Percentiles rank a stretch among this genome's conserved stretches.
phyloP scores from a whole-genome alignment of 2,113 vertebrate genomes.

The Marmota monax region DNA sequence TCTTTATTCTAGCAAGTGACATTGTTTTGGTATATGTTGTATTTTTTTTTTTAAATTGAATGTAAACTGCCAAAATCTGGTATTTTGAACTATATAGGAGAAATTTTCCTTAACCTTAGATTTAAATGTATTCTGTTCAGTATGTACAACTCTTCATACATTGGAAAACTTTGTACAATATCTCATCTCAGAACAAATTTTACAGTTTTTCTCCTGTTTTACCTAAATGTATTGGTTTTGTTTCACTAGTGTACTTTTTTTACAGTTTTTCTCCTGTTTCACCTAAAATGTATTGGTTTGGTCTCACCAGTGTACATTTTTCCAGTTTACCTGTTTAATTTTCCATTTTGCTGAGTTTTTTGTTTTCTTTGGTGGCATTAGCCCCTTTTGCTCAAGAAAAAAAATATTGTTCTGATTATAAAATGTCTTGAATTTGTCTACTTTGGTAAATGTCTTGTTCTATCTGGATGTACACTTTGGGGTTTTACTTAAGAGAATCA shows the following conservation, averaged over 20 bases:
- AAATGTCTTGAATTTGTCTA: neutral
- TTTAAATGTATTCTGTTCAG: neutral
- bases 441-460: neutral
- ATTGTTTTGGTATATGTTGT: neutral
- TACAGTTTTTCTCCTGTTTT: neutral
- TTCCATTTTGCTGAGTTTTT: neutral
- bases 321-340: neutral
- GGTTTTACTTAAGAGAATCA: neutral
- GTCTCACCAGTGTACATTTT: neutral
- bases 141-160: neutral
- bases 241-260: neutral
- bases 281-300: neutral
- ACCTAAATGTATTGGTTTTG: neutral
- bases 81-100: conserved; percentile 1
- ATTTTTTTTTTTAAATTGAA: neutral
- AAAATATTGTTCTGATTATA: neutral
- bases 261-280: neutral
- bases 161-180: neutral
- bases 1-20: conserved; percentile 31
- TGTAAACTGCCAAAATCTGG: neutral
- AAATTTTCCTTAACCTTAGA: neutral
- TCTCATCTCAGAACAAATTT: neutral
- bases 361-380: neutral
- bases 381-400: conserved; percentile 41
- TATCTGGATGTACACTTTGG: neutral